A percentile compares a stretch with the other conserved stretches of the same genome.
phyloP scores from a whole-genome alignment of 1,140 invertebrate genomes.

The Matsumurasca onukii region DNA sequence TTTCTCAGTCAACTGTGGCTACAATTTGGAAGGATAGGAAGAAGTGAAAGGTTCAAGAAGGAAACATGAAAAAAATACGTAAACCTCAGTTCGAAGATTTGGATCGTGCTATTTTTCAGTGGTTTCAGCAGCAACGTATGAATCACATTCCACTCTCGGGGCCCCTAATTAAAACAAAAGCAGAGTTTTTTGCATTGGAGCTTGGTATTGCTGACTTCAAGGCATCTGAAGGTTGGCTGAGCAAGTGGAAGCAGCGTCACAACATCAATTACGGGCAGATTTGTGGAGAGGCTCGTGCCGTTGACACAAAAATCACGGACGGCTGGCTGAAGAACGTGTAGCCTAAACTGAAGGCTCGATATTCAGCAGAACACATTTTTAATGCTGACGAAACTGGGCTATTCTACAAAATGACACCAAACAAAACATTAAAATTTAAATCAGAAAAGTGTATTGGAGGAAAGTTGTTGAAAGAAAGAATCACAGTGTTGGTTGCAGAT shows the following conservation, averaged over 20 bases:
- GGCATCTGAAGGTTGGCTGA: background rate
- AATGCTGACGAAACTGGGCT: background rate
- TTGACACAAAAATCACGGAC: background rate
- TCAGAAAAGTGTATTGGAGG: background rate
- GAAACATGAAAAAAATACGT: background rate
- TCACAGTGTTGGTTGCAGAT: background rate
- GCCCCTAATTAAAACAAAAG: background rate
- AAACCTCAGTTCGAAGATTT: background rate
- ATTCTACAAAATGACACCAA: background rate
- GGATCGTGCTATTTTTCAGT: no score
- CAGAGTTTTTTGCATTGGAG: background rate
- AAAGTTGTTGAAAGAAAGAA: background rate
- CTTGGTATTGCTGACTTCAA: no score
- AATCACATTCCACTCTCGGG: background rate
- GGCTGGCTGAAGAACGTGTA: background rate
- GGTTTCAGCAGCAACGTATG: background rate
- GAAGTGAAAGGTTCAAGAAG: no score
- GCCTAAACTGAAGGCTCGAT: background rate
- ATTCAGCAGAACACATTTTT: background rate
- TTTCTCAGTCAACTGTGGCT: background rate
- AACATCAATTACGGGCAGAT: background rate
- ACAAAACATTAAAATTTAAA: background rate
- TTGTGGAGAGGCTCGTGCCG: background rate
- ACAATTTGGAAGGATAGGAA: no score
- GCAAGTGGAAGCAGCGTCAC: background rate